These are phyloP conservation scores for Sigmodon hispidus DNA, from an alignment of 2,113 vertebrate genomes.

Conservation along the genomic window DNA sequence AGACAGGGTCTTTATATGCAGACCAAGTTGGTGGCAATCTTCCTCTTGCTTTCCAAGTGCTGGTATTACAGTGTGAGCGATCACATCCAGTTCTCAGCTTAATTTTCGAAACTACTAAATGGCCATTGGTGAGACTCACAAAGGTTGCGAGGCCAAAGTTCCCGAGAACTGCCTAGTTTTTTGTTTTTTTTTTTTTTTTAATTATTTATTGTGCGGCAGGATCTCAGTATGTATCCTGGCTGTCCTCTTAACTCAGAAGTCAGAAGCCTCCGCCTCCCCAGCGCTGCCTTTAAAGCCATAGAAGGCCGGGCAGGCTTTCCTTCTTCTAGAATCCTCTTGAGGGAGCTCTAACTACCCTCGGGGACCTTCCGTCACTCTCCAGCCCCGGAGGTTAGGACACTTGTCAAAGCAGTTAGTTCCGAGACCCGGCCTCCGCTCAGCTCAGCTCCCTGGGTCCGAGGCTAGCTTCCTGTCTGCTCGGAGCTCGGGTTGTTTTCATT, in stretches of 20 bases:
- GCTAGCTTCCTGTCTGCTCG: neutral
- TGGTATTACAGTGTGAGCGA: no score
- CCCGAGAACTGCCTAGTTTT: neutral
- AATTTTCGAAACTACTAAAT: no score
- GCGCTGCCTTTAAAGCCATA: neutral
- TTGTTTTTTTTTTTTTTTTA: neutral
- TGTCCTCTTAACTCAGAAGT: no score
- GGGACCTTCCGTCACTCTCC: neutral
- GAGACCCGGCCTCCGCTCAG: no score
- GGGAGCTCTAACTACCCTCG: neutral
- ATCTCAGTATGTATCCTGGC: neutral
- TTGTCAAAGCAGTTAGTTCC: neutral
- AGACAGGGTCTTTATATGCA: neutral
- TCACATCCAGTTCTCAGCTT: no score
- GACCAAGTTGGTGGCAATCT: neutral
- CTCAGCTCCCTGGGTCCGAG: neutral
- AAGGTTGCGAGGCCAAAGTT: neutral
- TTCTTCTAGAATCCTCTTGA: neutral
- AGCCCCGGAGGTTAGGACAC: neutral
- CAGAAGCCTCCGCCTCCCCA: neutral
- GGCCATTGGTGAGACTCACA: neutral
- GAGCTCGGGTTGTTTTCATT: neutral
- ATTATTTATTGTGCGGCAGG: neutral
- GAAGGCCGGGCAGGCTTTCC: neutral
- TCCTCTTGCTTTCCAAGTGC: neutral